Evolutionary conservation across 2,113 vertebrate species (phyloP), one percentile per base, ranked within the genome.

Genomic region (Engystomops pustulosus): DNA sequence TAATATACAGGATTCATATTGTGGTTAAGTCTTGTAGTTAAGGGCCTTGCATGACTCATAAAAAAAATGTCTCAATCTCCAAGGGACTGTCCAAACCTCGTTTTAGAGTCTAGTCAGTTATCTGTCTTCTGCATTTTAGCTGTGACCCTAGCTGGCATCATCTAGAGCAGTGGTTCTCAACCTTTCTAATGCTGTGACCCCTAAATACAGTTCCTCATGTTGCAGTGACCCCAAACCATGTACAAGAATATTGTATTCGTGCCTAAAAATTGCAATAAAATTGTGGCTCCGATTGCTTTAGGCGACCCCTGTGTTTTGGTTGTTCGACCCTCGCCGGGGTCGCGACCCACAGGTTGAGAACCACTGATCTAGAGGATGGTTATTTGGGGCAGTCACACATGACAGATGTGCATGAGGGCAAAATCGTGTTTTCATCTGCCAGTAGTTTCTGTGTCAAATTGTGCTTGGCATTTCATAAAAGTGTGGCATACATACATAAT

Each of bases 401-500:
- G 14, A 65, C 60, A 47, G 41, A 47, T 74, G 23, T 74, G 70
- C 38, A 70, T 44, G 8, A n/a, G 25, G 70, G 70, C 7, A 25
- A 74, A 74, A 49, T 45, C n/a, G 3, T 71, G n/a, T 15, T 71
- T 71, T 44, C n/a, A 45, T 47, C 23, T 47, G 41, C 70, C 70
- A 74, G 41, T 47, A 47, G 23, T 25, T 27, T 25, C 23, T 30
- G 23, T 47, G 70, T 47, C 12, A 74, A 49, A 47, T 74, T 25
- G 2, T 27, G 41, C 38, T 72, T 17, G 49, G 41, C 41, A 17
- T 30, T 49, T 72, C 32, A 25, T 36, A 38, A 38, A 45, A 27
- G 23, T 47, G 25, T 65, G 60, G 60, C 18, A 47, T 47, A 8
- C n/a, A 72, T 47, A 27, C 70, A 65, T 27, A 47, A 18, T 18